Conservation (phyloP, 2,113 vertebrate species). For the Antennarius striatus region DNA sequence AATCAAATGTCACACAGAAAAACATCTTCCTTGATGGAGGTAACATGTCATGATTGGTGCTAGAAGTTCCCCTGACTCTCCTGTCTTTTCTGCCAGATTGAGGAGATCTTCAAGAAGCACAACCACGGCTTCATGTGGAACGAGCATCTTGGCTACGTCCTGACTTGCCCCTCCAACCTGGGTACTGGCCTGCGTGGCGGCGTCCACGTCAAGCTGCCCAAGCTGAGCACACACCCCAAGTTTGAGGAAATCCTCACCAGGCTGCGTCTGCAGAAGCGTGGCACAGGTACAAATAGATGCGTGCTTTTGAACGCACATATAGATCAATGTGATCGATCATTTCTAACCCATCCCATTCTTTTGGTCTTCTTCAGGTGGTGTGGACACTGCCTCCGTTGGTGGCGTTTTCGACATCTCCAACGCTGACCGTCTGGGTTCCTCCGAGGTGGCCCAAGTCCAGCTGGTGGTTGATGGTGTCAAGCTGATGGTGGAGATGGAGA, state of each 20-base stretch:
- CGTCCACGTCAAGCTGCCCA: conserved; percentile 89
- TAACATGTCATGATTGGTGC: too few relatives aligned
- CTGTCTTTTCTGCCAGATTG: conserved; percentile 80
- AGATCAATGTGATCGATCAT: neutral
- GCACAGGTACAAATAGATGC: conserved; percentile 83
- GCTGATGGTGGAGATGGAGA: conserved; percentile 97
- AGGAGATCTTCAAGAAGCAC: conserved; percentile 91
- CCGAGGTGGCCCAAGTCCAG: conserved; percentile 94
- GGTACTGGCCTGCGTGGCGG: conserved; percentile 93
- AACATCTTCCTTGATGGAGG: too few relatives aligned
- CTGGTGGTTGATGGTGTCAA: conserved; percentile 96
- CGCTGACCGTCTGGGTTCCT: conserved; percentile 91
- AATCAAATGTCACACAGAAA: too few relatives aligned
- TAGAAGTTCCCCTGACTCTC: conserved; percentile 5
- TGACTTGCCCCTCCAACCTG: conserved; percentile 94
- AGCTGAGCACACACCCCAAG: conserved; percentile 91
- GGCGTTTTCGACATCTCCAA: conserved; percentile 96
- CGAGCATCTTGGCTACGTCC: conserved; percentile 90
- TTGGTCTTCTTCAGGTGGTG: conserved; percentile 80
- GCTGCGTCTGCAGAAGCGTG: conserved; percentile 94
- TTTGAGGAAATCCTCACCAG: conserved; percentile 91
- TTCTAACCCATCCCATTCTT: neutral
- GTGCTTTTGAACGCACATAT: neutral
- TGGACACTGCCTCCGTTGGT: conserved; percentile 93
- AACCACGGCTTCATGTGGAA: conserved; percentile 94